phyloP scores from a whole-genome alignment of 1,140 invertebrate species.

The Popillia japonica region DNA sequence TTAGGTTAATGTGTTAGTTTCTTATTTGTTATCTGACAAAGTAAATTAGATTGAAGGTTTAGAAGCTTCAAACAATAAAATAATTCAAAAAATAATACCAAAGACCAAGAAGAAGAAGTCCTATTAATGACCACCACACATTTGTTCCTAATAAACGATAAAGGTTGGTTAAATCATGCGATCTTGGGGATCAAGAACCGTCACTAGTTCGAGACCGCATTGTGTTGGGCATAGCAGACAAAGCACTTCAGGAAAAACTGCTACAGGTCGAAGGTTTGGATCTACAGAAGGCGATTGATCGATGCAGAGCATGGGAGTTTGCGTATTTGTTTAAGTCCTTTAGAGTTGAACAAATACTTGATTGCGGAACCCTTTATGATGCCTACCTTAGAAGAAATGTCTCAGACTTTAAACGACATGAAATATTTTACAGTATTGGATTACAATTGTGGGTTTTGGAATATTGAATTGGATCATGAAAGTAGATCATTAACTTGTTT shows the following conservation, averaged over 20 bases:
- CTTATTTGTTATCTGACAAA: too few relatives aligned
- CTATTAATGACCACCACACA: too few relatives aligned
- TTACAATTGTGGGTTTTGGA: background rate
- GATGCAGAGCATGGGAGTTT: conserved; percentile 47
- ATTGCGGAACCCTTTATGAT: too few relatives aligned
- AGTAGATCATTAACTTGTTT: background rate
- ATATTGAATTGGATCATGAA: background rate
- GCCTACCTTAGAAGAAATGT: too few relatives aligned
- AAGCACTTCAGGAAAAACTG: conserved; percentile 51
- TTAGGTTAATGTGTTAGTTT: too few relatives aligned
- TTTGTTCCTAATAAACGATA: too few relatives aligned
- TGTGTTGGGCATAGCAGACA: conserved; percentile 46
- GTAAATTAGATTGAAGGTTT: too few relatives aligned
- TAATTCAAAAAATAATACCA: too few relatives aligned
- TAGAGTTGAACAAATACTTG: too few relatives aligned
- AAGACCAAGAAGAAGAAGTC: too few relatives aligned
- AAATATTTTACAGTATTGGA: background rate
- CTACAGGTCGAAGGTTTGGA: conserved; percentile 49
- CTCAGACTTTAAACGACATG: too few relatives aligned
- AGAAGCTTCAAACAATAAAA: too few relatives aligned
- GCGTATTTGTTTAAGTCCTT: background rate
- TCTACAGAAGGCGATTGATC: conserved; percentile 49
- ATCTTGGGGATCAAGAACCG: conserved; percentile 46
- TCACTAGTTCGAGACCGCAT: conserved; percentile 47
- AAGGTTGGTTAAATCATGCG: conserved; percentile 43